Conservation (phyloP, 2,113 vertebrate genomes). For the Istiophorus platypterus region DNA sequence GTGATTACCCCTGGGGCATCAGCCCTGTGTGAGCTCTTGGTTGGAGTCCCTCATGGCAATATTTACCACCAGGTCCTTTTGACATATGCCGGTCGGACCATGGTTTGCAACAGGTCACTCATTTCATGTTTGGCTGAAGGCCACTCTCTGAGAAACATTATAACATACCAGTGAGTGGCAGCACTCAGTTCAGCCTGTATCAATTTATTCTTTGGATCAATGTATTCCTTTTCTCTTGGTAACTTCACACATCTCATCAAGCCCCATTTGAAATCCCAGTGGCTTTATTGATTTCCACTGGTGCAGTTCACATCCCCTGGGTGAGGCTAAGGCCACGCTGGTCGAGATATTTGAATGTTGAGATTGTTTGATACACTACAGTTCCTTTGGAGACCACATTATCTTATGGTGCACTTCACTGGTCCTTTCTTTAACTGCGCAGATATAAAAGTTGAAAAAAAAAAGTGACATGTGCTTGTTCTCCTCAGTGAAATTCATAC, state of each 20-base stretch:
- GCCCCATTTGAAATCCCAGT: slow-evolving; percentile 77
- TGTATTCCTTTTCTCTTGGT: slow-evolving; percentile 69
- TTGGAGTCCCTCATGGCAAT: slow-evolving; percentile 20
- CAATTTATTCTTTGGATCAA: slow-evolving; percentile 63
- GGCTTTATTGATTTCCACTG: slow-evolving; percentile 84
- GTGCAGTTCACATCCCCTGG: slow-evolving; percentile 57
- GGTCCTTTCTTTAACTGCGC: slow-evolving; percentile 28
- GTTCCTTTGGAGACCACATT: slow-evolving; percentile 40
- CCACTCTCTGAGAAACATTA: slow-evolving; percentile 9
- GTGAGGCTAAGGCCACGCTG: slow-evolving; percentile 32
- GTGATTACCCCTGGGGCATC: slow-evolving; percentile 46
- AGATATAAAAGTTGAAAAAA: background rate
- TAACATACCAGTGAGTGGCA: background rate
- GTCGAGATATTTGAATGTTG: slow-evolving; percentile 64
- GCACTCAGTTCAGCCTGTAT: slow-evolving; percentile 37
- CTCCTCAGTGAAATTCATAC: slow-evolving; percentile 42
- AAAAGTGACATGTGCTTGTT: slow-evolving; percentile 42
- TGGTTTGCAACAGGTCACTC: slow-evolving; percentile 35
- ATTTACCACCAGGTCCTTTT: slow-evolving; percentile 23
- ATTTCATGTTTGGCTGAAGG: slow-evolving; percentile 10
- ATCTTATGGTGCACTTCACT: background rate
- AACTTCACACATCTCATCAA: slow-evolving; percentile 78
- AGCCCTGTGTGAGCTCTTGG: slow-evolving; percentile 3
- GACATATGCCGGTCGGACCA: slow-evolving; percentile 10
- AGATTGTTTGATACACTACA: slow-evolving; percentile 60